phyloP scores from a whole-genome alignment of 2,888 invertebrate species.

The Acanthoscelides obtectus region DNA sequence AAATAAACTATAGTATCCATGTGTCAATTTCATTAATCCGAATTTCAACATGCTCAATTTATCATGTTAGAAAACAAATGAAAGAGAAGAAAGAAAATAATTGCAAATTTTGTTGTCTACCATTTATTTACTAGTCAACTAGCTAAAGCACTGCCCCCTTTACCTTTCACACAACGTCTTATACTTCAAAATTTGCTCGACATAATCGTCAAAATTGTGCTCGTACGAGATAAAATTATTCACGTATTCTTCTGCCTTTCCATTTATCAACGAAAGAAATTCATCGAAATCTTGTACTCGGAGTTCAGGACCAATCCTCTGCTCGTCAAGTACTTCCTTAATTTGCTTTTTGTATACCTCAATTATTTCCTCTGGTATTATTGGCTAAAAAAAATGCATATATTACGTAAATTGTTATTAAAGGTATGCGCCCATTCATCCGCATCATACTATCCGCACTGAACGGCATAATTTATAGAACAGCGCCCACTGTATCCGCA shows the following conservation, averaged over 20 bases:
- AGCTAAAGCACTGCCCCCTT: no score
- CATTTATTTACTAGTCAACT: no score
- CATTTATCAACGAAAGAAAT: constrained; percentile 71
- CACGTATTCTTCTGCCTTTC: constrained; percentile 63
- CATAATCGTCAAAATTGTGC: constrained; percentile 62
- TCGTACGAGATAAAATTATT: constrained; percentile 62
- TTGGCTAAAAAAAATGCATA: constrained; percentile 55
- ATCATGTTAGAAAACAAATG: no score
- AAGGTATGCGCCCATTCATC: no score
- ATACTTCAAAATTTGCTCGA: constrained; percentile 55
- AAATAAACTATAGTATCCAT: no score
- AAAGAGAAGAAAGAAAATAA: no score
- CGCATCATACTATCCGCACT: no score
- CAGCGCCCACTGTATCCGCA: no score
- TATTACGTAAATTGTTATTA: not conserved
- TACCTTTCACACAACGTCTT: constrained; percentile 22
- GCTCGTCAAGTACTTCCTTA: constrained; percentile 60
- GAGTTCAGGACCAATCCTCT: constrained; percentile 68
- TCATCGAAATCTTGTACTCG: constrained; percentile 75
- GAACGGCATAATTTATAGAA: no score
- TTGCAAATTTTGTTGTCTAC: no score
- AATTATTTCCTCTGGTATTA: constrained; percentile 67
- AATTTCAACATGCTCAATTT: no score
- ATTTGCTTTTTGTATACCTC: constrained; percentile 59
- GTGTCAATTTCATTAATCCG: no score